Conservation (phyloP, 2,797 vertebrate species). For the Xenops minutus region DNA sequence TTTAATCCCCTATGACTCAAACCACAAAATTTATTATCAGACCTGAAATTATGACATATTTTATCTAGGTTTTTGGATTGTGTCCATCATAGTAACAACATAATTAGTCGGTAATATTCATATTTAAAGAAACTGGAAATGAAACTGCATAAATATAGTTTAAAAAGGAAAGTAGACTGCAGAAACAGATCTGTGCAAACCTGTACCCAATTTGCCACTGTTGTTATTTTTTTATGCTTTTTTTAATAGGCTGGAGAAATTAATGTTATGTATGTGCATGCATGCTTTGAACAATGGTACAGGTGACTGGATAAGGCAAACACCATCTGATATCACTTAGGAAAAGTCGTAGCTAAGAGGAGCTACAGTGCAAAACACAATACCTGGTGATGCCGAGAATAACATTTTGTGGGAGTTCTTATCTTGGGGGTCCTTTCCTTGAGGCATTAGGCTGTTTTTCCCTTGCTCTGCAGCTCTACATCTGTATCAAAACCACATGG, state of each 20-base stretch:
- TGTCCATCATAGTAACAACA: not conserved
- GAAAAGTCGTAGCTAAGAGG: slow-evolving; percentile 6
- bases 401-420: slow-evolving; percentile 25
- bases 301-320: not conserved
- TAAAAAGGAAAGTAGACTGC: not conserved
- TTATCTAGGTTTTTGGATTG: not conserved
- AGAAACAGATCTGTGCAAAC: not conserved
- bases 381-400: slow-evolving; percentile 17
- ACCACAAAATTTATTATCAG: not conserved
- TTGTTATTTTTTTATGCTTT: slow-evolving; percentile 23
- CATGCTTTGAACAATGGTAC: not conserved
- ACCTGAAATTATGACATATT: not conserved
- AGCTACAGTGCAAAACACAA: not conserved
- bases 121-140: slow-evolving; percentile 7
- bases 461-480: not conserved
- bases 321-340: slow-evolving; percentile 35
- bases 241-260: slow-evolving; percentile 25
- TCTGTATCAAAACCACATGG: slow-evolving; percentile 49
- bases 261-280: not conserved
- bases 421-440: slow-evolving; percentile 7
- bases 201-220: not conserved
- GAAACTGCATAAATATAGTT: not conserved
- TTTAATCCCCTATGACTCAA: not conserved
- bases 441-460: not conserved
- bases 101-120: slow-evolving; percentile 9